Evolutionary conservation across 2,888 invertebrate genomes (phyloP).

Genomic region (Alentia gelatinosa): DNA sequence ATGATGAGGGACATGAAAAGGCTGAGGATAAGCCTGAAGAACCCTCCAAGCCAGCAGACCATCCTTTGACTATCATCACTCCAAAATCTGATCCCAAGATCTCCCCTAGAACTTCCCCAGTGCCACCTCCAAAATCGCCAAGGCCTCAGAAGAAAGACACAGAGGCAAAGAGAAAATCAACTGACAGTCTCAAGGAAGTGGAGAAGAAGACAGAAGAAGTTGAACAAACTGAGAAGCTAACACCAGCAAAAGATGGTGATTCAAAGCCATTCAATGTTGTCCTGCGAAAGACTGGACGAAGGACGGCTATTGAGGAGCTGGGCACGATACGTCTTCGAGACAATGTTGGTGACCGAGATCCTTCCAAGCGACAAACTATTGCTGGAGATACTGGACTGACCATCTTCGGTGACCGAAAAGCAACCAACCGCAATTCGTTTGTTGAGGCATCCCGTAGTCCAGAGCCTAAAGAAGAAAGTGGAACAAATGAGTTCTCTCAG

Average conservation of each 20-base stretch:
- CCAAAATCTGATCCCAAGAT: neutral
- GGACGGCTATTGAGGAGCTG: neutral
- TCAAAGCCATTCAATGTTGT: slow-evolving; percentile 18
- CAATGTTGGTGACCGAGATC: neutral
- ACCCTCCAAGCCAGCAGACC: neutral
- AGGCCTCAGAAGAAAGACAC: neutral
- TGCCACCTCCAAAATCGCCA: neutral
- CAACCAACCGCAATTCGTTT: neutral
- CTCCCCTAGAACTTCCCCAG: neutral
- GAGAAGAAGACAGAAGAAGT: neutral
- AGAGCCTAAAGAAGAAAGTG: neutral
- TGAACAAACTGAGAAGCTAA: neutral
- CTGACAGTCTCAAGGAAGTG: neutral
- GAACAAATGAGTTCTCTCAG: slow-evolving; percentile 38
- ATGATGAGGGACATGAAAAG: neutral
- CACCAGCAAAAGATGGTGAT: neutral
- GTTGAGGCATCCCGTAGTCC: slow-evolving; percentile 27
- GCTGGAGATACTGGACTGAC: slow-evolving; percentile 46
- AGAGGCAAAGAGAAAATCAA: neutral
- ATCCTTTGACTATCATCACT: neutral
- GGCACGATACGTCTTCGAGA: slow-evolving; percentile 38
- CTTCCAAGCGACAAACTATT: slow-evolving; percentile 52
- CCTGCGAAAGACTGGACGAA: slow-evolving; percentile 32
- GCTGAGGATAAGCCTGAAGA: neutral
- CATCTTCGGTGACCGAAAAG: slow-evolving; percentile 50